Evolutionary conservation across 53 echinoderm and acorn worm genomes (phyloP).

Genomic region (Mesocentrotus franciscanus): DNA sequence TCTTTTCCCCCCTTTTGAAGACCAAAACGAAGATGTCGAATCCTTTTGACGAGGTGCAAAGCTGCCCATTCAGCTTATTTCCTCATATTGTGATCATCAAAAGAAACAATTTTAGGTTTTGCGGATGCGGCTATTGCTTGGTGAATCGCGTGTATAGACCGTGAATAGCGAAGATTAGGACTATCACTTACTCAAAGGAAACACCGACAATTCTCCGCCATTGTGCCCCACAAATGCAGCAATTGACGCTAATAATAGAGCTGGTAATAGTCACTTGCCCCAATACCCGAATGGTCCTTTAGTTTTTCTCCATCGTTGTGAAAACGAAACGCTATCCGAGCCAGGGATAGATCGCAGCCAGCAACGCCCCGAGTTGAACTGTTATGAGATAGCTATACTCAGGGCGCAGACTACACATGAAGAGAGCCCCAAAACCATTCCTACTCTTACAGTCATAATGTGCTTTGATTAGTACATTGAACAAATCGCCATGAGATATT

Average conservation of each 20-base stretch:
- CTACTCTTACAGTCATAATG: slow-evolving; percentile 7
- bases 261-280: slow-evolving; percentile 58
- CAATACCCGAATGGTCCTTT: slow-evolving; percentile 11
- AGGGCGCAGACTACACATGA: background rate
- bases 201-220: slow-evolving; percentile 46
- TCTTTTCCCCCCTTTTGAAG: slow-evolving; percentile 25
- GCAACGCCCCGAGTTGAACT: slow-evolving; percentile 45
- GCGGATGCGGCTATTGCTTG: slow-evolving; percentile 16
- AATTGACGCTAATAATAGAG: slow-evolving; percentile 58
- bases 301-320: background rate
- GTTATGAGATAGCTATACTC: slow-evolving; percentile 26
- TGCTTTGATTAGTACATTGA: slow-evolving; percentile 44
- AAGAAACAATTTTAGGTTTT: slow-evolving; percentile 59
- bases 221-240: slow-evolving; percentile 39
- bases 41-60: slow-evolving; percentile 44
- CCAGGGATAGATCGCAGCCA: background rate
- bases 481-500: slow-evolving; percentile 44
- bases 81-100: slow-evolving; percentile 42
- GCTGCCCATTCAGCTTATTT: slow-evolving; percentile 39
- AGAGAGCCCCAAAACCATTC: background rate
- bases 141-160: slow-evolving; percentile 19
- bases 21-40: slow-evolving; percentile 19
- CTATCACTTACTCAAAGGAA: slow-evolving; percentile 66
- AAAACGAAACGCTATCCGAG: slow-evolving; percentile 21
- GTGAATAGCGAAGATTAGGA: slow-evolving; percentile 59